A percentile compares a stretch with the other conserved stretches of the same genome.
Evolutionary conservation across 2,113 vertebrate species (phyloP).

Genomic region (Ceratotherium simum): DNA sequence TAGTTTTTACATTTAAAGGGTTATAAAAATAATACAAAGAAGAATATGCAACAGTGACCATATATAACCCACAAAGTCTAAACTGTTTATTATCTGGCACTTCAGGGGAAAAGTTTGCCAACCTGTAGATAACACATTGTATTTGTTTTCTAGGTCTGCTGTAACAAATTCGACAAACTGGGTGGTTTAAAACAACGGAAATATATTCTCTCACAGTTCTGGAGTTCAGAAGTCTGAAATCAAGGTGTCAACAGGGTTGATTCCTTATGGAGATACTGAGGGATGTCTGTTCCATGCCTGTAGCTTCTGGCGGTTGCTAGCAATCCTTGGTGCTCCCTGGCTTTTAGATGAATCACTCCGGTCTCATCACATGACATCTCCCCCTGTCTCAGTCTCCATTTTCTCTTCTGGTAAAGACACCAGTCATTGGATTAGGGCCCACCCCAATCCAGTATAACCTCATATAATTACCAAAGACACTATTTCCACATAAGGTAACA

Average conservation of each 20-base stretch:
- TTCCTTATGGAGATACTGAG: neutral
- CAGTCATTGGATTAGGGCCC: neutral
- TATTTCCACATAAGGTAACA: neutral
- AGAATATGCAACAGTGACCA: neutral
- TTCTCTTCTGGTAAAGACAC: neutral
- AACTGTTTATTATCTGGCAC: neutral
- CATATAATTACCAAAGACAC: neutral
- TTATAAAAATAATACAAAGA: neutral
- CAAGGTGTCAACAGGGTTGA: neutral
- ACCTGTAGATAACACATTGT: neutral
- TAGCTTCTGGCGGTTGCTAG: no score
- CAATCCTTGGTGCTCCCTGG: neutral
- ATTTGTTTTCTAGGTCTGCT: neutral
- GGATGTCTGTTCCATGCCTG: neutral
- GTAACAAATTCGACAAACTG: neutral
- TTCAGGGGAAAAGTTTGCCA: neutral
- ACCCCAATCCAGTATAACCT: neutral
- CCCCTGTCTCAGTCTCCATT: neutral
- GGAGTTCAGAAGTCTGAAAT: neutral
- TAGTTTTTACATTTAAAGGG: neutral
- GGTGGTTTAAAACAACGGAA: neutral
- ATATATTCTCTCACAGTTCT: neutral
- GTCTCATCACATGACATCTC: neutral
- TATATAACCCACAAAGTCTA: neutral
- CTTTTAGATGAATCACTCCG: neutral